phyloP scores from a whole-genome alignment of 2,113 vertebrate genomes.

The Phyllopteryx taeniolatus region DNA sequence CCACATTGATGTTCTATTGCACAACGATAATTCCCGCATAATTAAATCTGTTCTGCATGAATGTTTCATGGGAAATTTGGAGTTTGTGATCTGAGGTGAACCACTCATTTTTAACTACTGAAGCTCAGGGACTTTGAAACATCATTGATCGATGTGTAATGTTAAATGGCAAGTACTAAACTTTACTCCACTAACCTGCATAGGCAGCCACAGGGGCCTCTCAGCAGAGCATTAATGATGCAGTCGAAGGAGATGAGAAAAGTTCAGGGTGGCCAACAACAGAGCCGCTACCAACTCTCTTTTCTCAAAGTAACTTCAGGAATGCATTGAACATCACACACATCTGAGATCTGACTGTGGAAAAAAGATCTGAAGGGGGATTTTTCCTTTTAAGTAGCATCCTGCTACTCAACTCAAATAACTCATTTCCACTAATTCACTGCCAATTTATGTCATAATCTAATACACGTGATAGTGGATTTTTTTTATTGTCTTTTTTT shows the following conservation, averaged over 20 bases:
- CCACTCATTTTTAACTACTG: conserved; percentile 11
- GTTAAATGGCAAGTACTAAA: conserved; percentile 6
- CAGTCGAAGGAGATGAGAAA: neutral
- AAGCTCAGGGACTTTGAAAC: conserved; percentile 44
- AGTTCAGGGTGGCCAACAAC: conserved; percentile 30
- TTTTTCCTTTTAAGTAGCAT: conserved; percentile 32
- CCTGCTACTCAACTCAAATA: neutral
- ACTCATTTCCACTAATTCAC: conserved; percentile 25
- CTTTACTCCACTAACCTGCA: neutral
- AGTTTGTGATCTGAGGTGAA: conserved; percentile 1
- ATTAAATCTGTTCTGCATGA: neutral
- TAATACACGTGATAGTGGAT: conserved; percentile 34
- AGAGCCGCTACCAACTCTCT: conserved; percentile 4
- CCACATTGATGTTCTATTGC: neutral
- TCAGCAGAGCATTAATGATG: neutral
- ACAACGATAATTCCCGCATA: neutral
- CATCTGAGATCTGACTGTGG: conserved; percentile 41
- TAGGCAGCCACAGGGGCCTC: neutral
- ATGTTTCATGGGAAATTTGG: neutral
- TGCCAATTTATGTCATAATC: conserved; percentile 19
- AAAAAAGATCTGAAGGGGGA: conserved; percentile 35
- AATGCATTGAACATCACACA: conserved; percentile 28
- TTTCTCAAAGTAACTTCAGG: conserved; percentile 36
- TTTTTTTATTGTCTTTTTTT: conserved; percentile 23
- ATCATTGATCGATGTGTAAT: conserved; percentile 13